phyloP scores from a whole-genome alignment of 2,888 invertebrate genomes.

The Apantesis nais region DNA sequence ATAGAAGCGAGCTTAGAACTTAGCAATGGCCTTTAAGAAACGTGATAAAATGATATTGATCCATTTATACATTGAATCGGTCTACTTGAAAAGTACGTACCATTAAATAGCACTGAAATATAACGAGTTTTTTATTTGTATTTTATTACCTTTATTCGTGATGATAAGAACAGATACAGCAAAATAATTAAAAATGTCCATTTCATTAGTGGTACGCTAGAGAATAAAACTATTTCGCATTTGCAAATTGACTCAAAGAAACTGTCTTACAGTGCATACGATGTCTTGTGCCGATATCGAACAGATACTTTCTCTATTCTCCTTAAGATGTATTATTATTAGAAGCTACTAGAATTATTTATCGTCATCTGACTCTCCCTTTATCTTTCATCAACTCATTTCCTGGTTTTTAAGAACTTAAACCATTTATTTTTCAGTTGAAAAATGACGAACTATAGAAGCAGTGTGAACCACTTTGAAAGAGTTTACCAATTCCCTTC shows the following conservation, averaged over 20 bases:
- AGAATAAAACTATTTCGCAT: background rate
- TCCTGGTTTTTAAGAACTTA: background rate
- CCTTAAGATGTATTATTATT: background rate
- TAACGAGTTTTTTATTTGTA: background rate
- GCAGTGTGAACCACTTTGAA: background rate
- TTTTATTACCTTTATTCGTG: background rate
- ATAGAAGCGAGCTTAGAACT: background rate
- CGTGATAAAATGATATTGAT: background rate
- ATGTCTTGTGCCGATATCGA: no score
- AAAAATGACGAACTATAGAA: background rate
- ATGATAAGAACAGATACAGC: background rate
- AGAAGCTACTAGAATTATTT: background rate
- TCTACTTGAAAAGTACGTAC: background rate
- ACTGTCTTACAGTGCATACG: background rate
- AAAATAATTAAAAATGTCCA: background rate
- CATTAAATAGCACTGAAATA: background rate
- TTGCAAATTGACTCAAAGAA: background rate
- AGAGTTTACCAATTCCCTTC: background rate
- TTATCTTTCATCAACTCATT: background rate
- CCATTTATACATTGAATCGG: background rate
- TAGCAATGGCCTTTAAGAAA: background rate
- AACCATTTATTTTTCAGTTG: background rate
- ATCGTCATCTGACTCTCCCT: background rate
- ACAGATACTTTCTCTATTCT: background rate
- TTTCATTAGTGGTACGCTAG: background rate